These are phyloP conservation scores for Cairina moschata DNA, from an alignment of 2,113 vertebrate genomes.

Conservation along the genomic window DNA sequence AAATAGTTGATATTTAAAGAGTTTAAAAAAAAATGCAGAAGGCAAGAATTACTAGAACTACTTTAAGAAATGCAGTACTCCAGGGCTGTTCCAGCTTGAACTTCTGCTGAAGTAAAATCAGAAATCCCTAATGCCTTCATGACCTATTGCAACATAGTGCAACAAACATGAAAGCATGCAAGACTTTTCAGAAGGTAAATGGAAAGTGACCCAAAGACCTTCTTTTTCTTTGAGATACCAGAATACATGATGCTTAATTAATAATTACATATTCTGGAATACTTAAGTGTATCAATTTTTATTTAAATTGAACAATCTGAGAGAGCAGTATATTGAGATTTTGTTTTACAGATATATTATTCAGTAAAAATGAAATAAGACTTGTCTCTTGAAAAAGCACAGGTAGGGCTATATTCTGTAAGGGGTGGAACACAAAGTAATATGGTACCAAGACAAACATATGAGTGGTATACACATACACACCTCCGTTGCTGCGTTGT, in stretches of 20 bases:
- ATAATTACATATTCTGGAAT: too few relatives aligned
- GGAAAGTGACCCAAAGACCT: neutral
- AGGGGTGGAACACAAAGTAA: neutral
- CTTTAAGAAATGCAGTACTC: neutral
- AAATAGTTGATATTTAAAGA: neutral
- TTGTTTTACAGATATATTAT: neutral
- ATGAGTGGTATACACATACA: neutral
- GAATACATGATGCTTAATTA: neutral
- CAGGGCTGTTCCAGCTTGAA: neutral
- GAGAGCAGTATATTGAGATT: neutral
- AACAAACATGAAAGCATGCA: neutral
- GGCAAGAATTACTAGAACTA: neutral
- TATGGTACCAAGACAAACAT: neutral
- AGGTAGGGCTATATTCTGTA: neutral
- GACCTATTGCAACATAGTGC: neutral
- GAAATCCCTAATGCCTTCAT: neutral
- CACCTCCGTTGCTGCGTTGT: neutral
- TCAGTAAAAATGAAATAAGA: neutral
- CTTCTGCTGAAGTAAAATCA: neutral
- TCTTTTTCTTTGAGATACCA: neutral
- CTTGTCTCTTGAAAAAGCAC: neutral
- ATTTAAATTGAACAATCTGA: neutral
- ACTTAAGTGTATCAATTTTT: neutral
- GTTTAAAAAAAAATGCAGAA: neutral
- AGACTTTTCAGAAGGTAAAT: neutral